phyloP scores from a whole-genome alignment of 2,113 vertebrate species.

The Mobula birostris region DNA sequence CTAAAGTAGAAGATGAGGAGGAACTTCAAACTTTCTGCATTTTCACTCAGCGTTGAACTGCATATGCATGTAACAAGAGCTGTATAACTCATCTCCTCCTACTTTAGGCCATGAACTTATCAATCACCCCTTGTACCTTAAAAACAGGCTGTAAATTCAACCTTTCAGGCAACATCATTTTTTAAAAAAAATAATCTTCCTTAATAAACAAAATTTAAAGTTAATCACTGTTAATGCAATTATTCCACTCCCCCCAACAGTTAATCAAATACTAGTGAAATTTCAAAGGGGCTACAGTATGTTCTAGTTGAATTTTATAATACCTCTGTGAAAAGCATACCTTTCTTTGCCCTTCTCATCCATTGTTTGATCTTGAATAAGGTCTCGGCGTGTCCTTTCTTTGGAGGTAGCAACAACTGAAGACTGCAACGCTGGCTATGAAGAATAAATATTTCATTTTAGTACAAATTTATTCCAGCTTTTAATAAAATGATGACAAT shows the following conservation, averaged over 20 bases:
- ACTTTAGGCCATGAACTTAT: no score
- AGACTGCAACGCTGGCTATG: constrained; percentile 93
- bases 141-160: background rate
- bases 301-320: background rate
- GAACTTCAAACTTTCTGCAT: no score
- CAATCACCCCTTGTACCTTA: no score
- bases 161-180: background rate
- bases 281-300: background rate
- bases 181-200: background rate
- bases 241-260: background rate
- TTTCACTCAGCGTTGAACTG: no score
- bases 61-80: no score
- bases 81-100: no score
- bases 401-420: constrained; percentile 99
- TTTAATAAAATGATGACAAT: background rate
- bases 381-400: constrained; percentile 94
- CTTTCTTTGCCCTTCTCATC: constrained; percentile 97
- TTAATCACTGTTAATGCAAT: background rate
- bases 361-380: constrained; percentile 98
- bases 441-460: constrained; percentile 38
- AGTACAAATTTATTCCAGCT: background rate
- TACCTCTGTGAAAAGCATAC: constrained; percentile 47
- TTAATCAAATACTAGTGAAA: background rate
- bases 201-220: background rate
- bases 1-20: no score